Conservation (phyloP, 2,113 vertebrate species). For the Zingel zingel region DNA sequence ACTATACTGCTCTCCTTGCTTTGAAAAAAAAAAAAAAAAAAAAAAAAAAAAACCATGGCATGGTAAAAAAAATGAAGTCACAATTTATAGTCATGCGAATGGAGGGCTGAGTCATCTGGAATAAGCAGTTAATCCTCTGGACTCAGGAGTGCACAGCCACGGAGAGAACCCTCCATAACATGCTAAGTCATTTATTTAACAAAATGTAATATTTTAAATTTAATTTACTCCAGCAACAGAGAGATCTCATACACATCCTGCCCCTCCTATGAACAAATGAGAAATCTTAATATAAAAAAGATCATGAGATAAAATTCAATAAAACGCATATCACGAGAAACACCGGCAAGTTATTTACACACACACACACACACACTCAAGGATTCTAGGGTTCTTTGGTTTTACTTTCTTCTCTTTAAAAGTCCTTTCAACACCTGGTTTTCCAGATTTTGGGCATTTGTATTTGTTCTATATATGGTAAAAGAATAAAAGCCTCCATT, state of each 20-base stretch:
- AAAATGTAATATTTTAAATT: too few relatives aligned
- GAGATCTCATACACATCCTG: background rate
- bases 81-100: conserved; percentile 33
- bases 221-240: conserved; percentile 3
- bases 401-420: background rate
- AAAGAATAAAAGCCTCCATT: conserved; percentile 21
- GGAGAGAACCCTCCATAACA: background rate
- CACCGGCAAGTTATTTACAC: background rate
- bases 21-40: background rate
- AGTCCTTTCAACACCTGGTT: conserved; percentile 1
- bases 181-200: conserved; percentile 21
- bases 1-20: too few relatives aligned
- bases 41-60: background rate
- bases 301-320: conserved; percentile 4
- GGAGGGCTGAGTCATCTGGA: conserved; percentile 27
- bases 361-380: too few relatives aligned
- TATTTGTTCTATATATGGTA: conserved; percentile 35
- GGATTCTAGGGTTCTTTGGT: background rate
- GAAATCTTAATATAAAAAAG: background rate
- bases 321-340: conserved; percentile 5
- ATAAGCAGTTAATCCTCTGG: conserved; percentile 47
- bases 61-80: conserved; percentile 48
- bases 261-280: background rate
- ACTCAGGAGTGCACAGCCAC: conserved; percentile 5
- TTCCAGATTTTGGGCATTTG: background rate